Evolutionary conservation across 2,113 vertebrate genomes (phyloP).

Genomic region (Hippocampus abdominalis): DNA sequence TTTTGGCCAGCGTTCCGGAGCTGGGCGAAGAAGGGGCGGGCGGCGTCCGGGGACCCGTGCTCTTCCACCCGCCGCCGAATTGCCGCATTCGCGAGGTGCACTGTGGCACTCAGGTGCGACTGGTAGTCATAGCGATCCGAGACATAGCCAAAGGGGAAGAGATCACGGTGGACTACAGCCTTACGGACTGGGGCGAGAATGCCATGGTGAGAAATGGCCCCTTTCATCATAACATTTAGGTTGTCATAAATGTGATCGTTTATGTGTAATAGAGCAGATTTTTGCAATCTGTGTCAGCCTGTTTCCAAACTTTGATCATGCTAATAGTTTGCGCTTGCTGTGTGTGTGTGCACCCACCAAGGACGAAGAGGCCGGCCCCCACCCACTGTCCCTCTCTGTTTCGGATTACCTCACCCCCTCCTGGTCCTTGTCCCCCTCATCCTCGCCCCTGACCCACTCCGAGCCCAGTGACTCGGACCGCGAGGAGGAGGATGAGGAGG

Average conservation of each 20-base stretch:
- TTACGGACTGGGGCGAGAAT: constrained; percentile 75
- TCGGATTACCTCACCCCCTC: constrained; percentile 78
- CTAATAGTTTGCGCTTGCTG: neutral
- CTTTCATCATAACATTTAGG: neutral
- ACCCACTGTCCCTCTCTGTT: constrained; percentile 71
- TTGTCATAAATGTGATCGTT: no score
- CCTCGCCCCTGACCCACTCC: constrained; percentile 73
- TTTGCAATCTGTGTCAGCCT: no score
- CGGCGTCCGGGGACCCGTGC: constrained; percentile 69
- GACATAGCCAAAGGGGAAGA: constrained; percentile 78
- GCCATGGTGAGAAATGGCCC: constrained; percentile 58
- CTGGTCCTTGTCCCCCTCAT: constrained; percentile 76
- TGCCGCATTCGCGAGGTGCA: constrained; percentile 76
- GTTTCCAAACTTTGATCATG: neutral
- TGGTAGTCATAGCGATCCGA: constrained; percentile 76
- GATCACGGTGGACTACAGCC: constrained; percentile 78
- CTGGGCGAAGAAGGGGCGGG: constrained; percentile 70
- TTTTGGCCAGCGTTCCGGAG: constrained; percentile 65
- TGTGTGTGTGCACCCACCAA: constrained; percentile 20
- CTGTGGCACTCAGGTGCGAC: constrained; percentile 74
- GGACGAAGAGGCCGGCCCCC: constrained; percentile 72
- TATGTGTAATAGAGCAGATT: no score
- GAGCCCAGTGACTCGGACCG: constrained; percentile 74
- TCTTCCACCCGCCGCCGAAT: constrained; percentile 74
- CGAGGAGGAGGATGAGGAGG: constrained; percentile 76